phyloP scores from a whole-genome alignment of 2,888 invertebrate species.

The Nyleta sp. region DNA sequence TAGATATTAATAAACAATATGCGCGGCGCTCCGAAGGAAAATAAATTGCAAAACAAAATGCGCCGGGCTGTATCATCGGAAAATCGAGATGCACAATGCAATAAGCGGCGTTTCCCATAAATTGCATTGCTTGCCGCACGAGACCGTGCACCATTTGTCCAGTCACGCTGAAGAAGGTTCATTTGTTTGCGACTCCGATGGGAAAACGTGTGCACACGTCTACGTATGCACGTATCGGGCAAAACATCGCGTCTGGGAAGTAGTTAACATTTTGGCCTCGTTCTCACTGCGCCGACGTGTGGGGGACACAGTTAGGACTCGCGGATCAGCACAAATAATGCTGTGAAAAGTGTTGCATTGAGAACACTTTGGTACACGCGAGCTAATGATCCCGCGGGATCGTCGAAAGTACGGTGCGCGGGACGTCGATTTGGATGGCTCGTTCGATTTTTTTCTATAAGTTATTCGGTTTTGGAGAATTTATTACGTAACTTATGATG shows the following conservation, averaged over 20 bases:
- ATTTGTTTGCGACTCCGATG: conserved; percentile 61
- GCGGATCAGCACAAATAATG: conserved; percentile 40
- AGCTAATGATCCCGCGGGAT: conserved; percentile 23
- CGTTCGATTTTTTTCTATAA: no score
- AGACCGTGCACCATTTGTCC: conserved; percentile 54
- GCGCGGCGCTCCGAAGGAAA: conserved; percentile 7
- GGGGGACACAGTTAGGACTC: conserved; percentile 63
- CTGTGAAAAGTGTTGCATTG: conserved; percentile 53
- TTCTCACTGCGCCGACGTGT: conserved; percentile 68
- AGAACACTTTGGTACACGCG: conserved; percentile 35
- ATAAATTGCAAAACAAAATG: conserved; percentile 35
- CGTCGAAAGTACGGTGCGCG: no score
- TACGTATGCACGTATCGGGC: conserved; percentile 49
- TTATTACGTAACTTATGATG: no score
- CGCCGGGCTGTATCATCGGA: conserved; percentile 30
- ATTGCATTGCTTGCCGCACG: conserved; percentile 32
- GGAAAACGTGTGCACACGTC: conserved; percentile 56
- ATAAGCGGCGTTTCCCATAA: conserved; percentile 44
- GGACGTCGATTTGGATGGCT: no score
- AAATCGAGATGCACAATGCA: conserved; percentile 52
- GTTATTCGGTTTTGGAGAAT: no score
- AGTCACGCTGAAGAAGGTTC: conserved; percentile 57
- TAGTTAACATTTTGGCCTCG: conserved; percentile 77
- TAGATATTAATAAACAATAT: conserved; percentile 53
- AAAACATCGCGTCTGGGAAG: conserved; percentile 72